phyloP scores from a whole-genome alignment of 2,113 vertebrate genomes.

The Perognathus longimembris region DNA sequence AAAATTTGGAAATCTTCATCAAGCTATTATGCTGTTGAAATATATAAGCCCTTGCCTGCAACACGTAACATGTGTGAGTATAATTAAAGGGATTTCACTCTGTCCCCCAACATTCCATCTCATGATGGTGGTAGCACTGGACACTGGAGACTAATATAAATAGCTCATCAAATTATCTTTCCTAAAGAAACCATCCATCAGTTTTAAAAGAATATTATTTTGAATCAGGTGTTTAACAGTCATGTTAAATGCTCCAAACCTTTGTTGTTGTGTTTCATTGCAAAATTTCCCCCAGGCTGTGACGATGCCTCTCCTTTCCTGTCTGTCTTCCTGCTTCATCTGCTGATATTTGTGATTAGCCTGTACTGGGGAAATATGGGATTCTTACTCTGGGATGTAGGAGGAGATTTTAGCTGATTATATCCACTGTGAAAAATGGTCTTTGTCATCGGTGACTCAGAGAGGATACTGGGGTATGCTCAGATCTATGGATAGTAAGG shows the following conservation, averaged over 20 bases:
- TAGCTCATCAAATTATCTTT: conserved; percentile 82
- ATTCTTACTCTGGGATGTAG: conserved; percentile 52
- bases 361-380: conserved; percentile 71
- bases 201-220: conserved; percentile 72
- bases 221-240: conserved; percentile 62
- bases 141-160: conserved; percentile 78
- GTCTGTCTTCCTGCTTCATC: conserved; percentile 3
- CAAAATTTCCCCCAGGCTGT: neutral
- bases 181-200: conserved; percentile 73
- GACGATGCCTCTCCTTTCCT: neutral
- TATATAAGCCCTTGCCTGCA: conserved; percentile 69
- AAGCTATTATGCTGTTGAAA: conserved; percentile 82
- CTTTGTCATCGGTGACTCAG: conserved; percentile 47
- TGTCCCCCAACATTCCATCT: conserved; percentile 82
- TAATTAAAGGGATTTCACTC: conserved; percentile 84
- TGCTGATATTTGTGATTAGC: conserved; percentile 74
- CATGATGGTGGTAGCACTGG: conserved; percentile 79
- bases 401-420: conserved; percentile 71
- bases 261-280: neutral
- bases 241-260: conserved; percentile 51
- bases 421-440: conserved; percentile 72
- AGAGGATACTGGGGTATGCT: neutral
- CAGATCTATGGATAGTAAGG: conserved; percentile 27
- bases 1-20: conserved; percentile 88
- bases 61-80: conserved; percentile 76